Evolutionary conservation across 2,888 invertebrate genomes (phyloP).

Genomic region (Volucella inflata): DNA sequence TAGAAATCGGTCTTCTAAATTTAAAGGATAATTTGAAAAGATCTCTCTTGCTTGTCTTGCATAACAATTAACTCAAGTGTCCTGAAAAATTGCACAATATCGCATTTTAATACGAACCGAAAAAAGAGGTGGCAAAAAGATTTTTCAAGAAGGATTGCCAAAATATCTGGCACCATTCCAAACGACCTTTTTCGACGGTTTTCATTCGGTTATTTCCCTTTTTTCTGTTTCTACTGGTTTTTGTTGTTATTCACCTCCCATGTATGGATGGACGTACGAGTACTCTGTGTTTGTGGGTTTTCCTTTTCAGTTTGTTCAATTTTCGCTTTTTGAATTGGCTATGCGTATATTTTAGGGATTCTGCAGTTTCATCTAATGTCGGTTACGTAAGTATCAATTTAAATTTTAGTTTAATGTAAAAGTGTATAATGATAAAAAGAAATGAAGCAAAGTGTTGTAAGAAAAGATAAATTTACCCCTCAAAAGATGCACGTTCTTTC

Average conservation of each 20-base stretch:
- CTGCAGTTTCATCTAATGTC: slow-evolving; percentile 60
- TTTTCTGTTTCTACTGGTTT: slow-evolving; percentile 18
- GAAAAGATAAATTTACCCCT: slow-evolving; percentile 79
- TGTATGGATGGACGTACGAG: slow-evolving; percentile 18
- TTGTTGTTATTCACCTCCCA: slow-evolving; percentile 40
- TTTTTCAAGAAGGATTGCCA: slow-evolving; percentile 34
- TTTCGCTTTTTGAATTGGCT: slow-evolving; percentile 43
- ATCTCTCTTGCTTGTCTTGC: slow-evolving; percentile 36
- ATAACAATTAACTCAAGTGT: slow-evolving; percentile 69
- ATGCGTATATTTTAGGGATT: slow-evolving; percentile 75
- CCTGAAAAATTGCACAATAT: slow-evolving; percentile 59
- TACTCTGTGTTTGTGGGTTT: slow-evolving; percentile 46
- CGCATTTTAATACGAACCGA: neutral
- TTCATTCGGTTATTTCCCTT: too few relatives aligned
- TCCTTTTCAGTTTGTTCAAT: slow-evolving; percentile 66
- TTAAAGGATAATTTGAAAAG: slow-evolving; percentile 34
- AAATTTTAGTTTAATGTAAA: neutral
- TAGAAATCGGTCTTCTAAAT: neutral
- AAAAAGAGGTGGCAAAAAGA: slow-evolving; percentile 5
- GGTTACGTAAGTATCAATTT: slow-evolving; percentile 43
- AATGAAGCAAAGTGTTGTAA: slow-evolving; percentile 6
- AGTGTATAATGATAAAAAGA: neutral
- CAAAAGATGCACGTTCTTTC: slow-evolving; percentile 80
- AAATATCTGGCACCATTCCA: slow-evolving; percentile 66
- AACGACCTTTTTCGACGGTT: slow-evolving; percentile 17